These are phyloP conservation scores for Drosophila saltans DNA, from an alignment of 1,140 invertebrate genomes.

Conservation along the genomic window DNA sequence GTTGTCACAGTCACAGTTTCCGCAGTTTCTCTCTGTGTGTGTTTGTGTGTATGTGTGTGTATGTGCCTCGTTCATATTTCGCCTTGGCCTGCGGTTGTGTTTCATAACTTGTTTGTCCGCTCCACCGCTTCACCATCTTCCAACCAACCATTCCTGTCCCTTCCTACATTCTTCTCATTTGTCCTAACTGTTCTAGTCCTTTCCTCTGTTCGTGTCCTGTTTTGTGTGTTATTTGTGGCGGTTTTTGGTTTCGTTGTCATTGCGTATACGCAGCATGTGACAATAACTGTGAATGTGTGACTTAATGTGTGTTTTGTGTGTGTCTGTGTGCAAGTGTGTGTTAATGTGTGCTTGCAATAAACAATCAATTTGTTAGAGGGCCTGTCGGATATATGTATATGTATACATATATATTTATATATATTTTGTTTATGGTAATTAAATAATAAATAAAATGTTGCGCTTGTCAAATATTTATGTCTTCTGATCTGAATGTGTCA, in stretches of 20 bases:
- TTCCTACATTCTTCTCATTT: not conserved
- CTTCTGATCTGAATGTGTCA: conserved; percentile 54
- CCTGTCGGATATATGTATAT: conserved; percentile 33
- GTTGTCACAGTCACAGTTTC: conserved; percentile 63
- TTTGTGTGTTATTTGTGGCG: conserved; percentile 48
- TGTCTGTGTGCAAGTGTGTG: conserved; percentile 38
- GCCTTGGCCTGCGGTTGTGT: conserved; percentile 63
- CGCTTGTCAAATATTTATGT: conserved; percentile 52
- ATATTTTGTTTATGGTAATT: conserved; percentile 67
- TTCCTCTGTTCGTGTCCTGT: conserved; percentile 4
- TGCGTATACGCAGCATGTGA: conserved; percentile 66
- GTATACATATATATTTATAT: conserved; percentile 29
- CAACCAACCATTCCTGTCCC: not conserved
- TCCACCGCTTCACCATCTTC: not conserved
- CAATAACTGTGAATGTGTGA: conserved; percentile 50
- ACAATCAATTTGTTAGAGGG: conserved; percentile 71
- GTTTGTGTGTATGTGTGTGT: conserved; percentile 20
- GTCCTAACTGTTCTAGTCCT: not conserved
- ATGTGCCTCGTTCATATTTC: conserved; percentile 49
- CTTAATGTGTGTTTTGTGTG: conserved; percentile 20
- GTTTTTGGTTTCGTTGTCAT: conserved; percentile 39
- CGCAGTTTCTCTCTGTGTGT: conserved; percentile 15
- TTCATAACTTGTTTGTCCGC: conserved; percentile 59
- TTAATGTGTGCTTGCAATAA: conserved; percentile 76
- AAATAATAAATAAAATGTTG: conserved; percentile 71